A percentile compares a stretch with the other conserved stretches of the same genome.
phyloP scores from a whole-genome alignment of 2,797 vertebrate genomes.

The Diceros bicornis region DNA sequence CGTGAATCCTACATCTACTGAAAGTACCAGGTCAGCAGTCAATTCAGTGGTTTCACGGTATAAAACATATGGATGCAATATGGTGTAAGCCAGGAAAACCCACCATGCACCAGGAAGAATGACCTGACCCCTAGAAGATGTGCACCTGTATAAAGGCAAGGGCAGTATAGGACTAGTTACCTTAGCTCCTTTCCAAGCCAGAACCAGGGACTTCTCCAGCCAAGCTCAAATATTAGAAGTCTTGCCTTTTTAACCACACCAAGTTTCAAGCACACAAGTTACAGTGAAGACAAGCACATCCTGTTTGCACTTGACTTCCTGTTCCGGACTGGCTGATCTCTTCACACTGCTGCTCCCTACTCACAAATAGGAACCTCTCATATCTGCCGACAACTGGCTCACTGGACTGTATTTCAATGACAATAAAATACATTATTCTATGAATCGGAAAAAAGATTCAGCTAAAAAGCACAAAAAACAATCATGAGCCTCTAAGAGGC shows the following conservation, averaged over 20 bases:
- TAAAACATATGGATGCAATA: constrained; percentile 3
- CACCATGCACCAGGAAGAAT: neutral
- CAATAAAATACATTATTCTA: constrained; percentile 43
- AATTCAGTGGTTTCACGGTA: constrained; percentile 48
- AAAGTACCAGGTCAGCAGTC: constrained; percentile 52
- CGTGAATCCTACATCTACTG: constrained; percentile 5
- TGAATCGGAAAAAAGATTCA: neutral
- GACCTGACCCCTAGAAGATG: neutral
- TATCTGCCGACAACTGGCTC: neutral
- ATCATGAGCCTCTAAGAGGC: neutral
- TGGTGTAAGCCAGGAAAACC: neutral
- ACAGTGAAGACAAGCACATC: constrained; percentile 69
- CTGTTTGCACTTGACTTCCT: constrained; percentile 76
- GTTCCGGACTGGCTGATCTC: neutral
- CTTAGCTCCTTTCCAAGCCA: constrained; percentile 39
- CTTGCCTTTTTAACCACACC: constrained; percentile 60
- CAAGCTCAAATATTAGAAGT: constrained; percentile 30
- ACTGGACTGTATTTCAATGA: neutral
- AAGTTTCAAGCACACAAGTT: constrained; percentile 57
- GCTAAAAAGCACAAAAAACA: neutral
- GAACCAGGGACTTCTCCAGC: constrained; percentile 23
- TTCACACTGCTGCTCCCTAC: neutral
- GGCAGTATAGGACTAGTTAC: neutral
- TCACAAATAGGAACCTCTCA: constrained; percentile 41
- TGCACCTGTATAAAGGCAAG: neutral